phyloP scores from a whole-genome alignment of 2,888 invertebrate species.

The Drosophila affinis region DNA sequence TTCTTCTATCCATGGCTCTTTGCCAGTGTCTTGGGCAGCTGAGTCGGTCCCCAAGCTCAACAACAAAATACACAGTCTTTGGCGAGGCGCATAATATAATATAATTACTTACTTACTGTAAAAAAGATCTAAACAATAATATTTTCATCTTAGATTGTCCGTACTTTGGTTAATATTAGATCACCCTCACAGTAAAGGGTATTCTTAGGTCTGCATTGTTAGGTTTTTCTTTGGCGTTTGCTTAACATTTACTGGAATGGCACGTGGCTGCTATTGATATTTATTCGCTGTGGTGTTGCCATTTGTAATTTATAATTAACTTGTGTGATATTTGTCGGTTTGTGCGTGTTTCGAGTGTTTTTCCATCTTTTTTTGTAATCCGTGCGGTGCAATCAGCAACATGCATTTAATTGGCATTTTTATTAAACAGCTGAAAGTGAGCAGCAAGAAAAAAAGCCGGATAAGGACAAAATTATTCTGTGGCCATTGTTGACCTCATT shows the following conservation, averaged over 20 bases:
- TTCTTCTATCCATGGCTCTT: no score
- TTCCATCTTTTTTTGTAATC: slow-evolving; percentile 2
- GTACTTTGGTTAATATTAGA: no score
- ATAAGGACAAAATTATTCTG: slow-evolving; percentile 42
- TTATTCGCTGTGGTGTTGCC: slow-evolving; percentile 36
- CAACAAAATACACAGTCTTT: no score
- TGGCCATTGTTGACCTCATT: slow-evolving; percentile 73
- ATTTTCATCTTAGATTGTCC: no score
- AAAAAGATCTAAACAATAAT: no score
- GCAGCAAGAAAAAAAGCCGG: slow-evolving; percentile 20
- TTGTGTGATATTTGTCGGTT: slow-evolving; percentile 57
- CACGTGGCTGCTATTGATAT: slow-evolving; percentile 35
- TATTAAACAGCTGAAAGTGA: slow-evolving; percentile 60
- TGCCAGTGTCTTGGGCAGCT: no score
- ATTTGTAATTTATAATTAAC: slow-evolving; percentile 71
- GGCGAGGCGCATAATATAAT: no score
- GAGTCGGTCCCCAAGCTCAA: no score
- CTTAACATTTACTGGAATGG: background rate
- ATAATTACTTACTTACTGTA: no score
- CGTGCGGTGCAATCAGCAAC: slow-evolving; percentile 39
- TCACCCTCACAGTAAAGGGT: background rate
- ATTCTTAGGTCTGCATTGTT: background rate
- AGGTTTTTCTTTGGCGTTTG: background rate
- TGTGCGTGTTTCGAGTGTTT: slow-evolving; percentile 10
- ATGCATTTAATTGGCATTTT: slow-evolving; percentile 75